Conservation (phyloP, 2,113 vertebrate genomes). For the Megalops atlanticus region DNA sequence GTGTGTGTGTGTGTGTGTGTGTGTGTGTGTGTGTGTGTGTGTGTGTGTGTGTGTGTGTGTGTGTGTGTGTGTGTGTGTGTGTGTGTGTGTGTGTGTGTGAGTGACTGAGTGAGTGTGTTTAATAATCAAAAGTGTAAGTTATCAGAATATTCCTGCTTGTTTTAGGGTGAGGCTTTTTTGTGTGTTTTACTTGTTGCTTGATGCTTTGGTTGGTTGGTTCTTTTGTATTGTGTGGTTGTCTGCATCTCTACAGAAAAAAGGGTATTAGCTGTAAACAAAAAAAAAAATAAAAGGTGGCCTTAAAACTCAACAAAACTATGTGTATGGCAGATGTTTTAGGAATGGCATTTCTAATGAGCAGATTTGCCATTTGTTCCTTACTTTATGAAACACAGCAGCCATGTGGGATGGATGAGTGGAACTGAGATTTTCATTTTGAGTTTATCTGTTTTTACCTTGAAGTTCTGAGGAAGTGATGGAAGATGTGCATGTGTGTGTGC, state of each 20-base stretch:
- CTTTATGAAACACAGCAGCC: conserved; percentile 4
- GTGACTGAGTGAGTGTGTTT: too few relatives aligned
- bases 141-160: not conserved
- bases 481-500: not conserved
- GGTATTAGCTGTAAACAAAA: conserved; percentile 16
- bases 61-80: conserved; percentile 5
- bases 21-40: too few relatives aligned
- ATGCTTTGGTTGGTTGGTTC: conserved; percentile 16
- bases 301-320: conserved; percentile 18
- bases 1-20: conserved; percentile 1
- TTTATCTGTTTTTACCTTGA: not conserved
- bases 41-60: conserved; percentile 3
- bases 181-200: not conserved
- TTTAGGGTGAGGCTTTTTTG: not conserved
- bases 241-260: conserved; percentile 1
- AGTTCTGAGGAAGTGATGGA: not conserved
- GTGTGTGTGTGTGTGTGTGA: too few relatives aligned
- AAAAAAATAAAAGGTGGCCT: conserved; percentile 9
- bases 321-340: conserved; percentile 15
- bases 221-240: conserved; percentile 13
- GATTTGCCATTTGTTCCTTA: conserved; percentile 32
- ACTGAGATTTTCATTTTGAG: conserved; percentile 34
- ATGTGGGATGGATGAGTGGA: conserved; percentile 10
- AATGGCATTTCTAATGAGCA: conserved; percentile 5
- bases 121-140: too few relatives aligned